phyloP scores from a whole-genome alignment of 1,140 invertebrate species.

The Stegodyphus mimosarum region DNA sequence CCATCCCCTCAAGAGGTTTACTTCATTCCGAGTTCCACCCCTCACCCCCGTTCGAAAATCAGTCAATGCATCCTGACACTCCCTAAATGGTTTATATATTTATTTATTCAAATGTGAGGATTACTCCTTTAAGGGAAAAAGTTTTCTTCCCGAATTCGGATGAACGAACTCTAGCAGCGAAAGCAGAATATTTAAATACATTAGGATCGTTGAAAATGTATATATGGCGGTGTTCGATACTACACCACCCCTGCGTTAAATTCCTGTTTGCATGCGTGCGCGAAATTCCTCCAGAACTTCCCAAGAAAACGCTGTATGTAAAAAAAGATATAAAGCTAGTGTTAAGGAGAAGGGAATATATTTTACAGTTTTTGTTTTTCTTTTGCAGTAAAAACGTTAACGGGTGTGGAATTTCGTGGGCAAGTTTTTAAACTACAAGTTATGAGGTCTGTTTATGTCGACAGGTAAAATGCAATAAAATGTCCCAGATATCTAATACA shows the following conservation, averaged over 20 bases:
- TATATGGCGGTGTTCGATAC: background rate
- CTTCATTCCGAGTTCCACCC: conserved; percentile 9
- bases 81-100: conserved; percentile 60
- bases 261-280: conserved; percentile 42
- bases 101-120: conserved; percentile 60
- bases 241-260: conserved; percentile 33
- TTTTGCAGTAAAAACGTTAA: too few species aligned
- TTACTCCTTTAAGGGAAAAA: conserved; percentile 34
- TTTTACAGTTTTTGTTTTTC: too few species aligned
- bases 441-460: too few species aligned
- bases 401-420: too few species aligned
- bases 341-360: background rate
- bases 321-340: conserved; percentile 24
- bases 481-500: too few species aligned
- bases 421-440: too few species aligned
- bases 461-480: too few species aligned
- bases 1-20: background rate
- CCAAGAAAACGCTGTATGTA: conserved; percentile 14
- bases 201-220: conserved; percentile 55
- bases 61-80: conserved; percentile 30
- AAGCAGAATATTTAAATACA: conserved; percentile 54
- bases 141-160: conserved; percentile 20
- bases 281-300: background rate
- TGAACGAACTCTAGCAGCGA: too few species aligned
- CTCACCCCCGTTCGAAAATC: conserved; percentile 30